These are phyloP conservation scores for Enchytraeus crypticus DNA, from an alignment of 2,888 invertebrate genomes.

Conservation along the genomic window DNA sequence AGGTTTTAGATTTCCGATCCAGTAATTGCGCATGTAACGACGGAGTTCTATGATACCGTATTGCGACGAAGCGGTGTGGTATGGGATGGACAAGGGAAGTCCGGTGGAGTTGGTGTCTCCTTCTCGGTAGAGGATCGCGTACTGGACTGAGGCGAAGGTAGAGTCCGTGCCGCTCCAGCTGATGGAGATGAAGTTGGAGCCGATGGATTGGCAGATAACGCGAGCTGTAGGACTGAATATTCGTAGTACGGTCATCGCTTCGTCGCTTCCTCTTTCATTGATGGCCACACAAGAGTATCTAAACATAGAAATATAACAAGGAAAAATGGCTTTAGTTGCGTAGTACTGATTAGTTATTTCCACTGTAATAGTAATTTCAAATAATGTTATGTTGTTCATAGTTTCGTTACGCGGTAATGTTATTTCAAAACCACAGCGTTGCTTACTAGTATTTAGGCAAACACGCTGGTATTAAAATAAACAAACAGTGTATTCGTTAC, in stretches of 20 bases:
- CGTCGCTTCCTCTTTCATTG: neutral
- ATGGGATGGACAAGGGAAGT: too few relatives aligned
- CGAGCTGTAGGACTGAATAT: neutral
- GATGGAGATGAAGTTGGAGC: conserved; percentile 17
- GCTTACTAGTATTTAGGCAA: too few relatives aligned
- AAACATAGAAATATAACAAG: too few relatives aligned
- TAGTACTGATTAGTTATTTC: too few relatives aligned
- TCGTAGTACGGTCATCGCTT: neutral
- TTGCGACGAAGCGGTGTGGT: neutral
- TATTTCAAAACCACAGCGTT: too few relatives aligned
- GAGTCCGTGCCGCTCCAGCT: conserved; percentile 34
- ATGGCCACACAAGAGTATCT: conserved; percentile 10
- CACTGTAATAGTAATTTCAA: too few relatives aligned
- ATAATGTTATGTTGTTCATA: too few relatives aligned
- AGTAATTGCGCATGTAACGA: conserved; percentile 41
- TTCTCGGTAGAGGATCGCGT: conserved; percentile 37
- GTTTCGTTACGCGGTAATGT: too few relatives aligned
- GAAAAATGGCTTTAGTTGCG: neutral
- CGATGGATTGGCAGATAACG: neutral
- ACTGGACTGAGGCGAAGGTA: conserved; percentile 29
- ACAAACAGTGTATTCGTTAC: too few relatives aligned
- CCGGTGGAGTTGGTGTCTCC: neutral
- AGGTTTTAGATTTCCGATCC: conserved; percentile 46
- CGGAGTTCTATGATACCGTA: conserved; percentile 29
- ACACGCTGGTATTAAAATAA: too few relatives aligned